phyloP scores from a whole-genome alignment of 2,888 invertebrate genomes.

The Athetis lepigone region DNA sequence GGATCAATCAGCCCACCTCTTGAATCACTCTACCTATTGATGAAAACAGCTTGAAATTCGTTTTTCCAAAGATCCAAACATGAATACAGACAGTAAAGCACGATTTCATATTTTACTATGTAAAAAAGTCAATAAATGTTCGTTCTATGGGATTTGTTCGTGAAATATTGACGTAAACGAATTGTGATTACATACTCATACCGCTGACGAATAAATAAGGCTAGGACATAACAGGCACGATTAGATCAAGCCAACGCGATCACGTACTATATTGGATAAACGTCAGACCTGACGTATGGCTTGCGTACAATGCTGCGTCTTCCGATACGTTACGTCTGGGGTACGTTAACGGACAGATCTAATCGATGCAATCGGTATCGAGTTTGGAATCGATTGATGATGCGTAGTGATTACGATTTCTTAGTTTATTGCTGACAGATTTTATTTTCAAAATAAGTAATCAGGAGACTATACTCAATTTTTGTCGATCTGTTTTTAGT shows the following conservation, averaged over 20 bases:
- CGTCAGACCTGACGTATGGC: slow-evolving; percentile 86
- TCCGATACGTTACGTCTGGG: slow-evolving; percentile 59
- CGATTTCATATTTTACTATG: no score
- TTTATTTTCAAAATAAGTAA: background rate
- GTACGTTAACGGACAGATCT: slow-evolving; percentile 54
- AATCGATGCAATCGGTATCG: slow-evolving; percentile 37
- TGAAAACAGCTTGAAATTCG: no score
- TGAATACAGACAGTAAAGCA: no score
- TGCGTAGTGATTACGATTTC: background rate
- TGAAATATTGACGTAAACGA: slow-evolving; percentile 60
- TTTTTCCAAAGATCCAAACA: no score
- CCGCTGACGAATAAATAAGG: slow-evolving; percentile 74
- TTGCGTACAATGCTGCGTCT: slow-evolving; percentile 74
- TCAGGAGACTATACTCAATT: background rate
- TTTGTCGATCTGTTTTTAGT: background rate
- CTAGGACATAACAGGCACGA: slow-evolving; percentile 70
- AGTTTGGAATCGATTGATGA: slow-evolving; percentile 1
- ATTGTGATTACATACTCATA: slow-evolving; percentile 68
- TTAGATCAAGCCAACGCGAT: slow-evolving; percentile 78
- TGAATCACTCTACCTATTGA: no score
- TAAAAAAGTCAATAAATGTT: no score
- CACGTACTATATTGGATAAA: slow-evolving; percentile 88
- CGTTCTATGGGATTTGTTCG: slow-evolving; percentile 46
- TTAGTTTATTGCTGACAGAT: background rate
- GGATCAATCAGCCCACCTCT: no score